A percentile compares a stretch with the other conserved stretches of the same genome.
Evolutionary conservation across 1,140 invertebrate species (phyloP).

Genomic region (Drosophila lacertosa): DNA sequence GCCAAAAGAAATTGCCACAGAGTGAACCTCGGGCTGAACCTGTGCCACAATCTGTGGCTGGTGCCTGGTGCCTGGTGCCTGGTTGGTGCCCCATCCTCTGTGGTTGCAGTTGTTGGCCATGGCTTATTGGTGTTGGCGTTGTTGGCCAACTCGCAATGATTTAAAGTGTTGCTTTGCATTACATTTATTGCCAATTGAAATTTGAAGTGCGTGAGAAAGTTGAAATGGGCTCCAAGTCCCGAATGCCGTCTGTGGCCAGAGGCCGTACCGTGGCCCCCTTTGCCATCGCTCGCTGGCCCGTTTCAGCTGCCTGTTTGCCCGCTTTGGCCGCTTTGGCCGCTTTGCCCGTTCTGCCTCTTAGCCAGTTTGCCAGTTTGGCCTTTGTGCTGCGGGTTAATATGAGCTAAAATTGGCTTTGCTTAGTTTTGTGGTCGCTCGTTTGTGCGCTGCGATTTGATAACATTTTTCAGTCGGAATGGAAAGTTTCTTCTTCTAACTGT

Average conservation of each 20-base stretch:
- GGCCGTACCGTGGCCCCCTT: slow-evolving; percentile 45
- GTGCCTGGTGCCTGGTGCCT: not conserved
- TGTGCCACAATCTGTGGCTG: slow-evolving; percentile 28
- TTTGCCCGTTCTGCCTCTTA: too few species aligned
- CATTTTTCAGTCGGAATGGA: slow-evolving; percentile 79
- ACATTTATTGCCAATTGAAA: slow-evolving; percentile 84
- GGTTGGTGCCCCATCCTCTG: slow-evolving; percentile 3
- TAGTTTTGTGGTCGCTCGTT: slow-evolving; percentile 80
- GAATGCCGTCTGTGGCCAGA: slow-evolving; percentile 39
- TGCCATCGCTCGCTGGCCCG: slow-evolving; percentile 14
- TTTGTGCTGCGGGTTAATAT: slow-evolving; percentile 83
- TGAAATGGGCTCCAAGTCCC: slow-evolving; percentile 57
- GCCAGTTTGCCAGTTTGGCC: slow-evolving; percentile 57
- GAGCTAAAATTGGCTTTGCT: slow-evolving; percentile 83
- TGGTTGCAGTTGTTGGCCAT: slow-evolving; percentile 32
- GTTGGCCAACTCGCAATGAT: slow-evolving; percentile 78
- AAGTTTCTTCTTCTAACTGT: slow-evolving; percentile 59
- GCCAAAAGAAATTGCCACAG: slow-evolving; percentile 3
- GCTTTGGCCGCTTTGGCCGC: slow-evolving; percentile 21
- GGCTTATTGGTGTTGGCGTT: slow-evolving; percentile 79
- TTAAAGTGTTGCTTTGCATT: slow-evolving; percentile 84
- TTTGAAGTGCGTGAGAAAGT: slow-evolving; percentile 84
- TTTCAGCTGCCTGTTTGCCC: slow-evolving; percentile 17
- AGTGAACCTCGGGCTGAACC: slow-evolving; percentile 16
- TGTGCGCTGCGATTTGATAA: slow-evolving; percentile 80